Conservation (phyloP, 2,113 vertebrate species). For the Toxotes chatareus region DNA sequence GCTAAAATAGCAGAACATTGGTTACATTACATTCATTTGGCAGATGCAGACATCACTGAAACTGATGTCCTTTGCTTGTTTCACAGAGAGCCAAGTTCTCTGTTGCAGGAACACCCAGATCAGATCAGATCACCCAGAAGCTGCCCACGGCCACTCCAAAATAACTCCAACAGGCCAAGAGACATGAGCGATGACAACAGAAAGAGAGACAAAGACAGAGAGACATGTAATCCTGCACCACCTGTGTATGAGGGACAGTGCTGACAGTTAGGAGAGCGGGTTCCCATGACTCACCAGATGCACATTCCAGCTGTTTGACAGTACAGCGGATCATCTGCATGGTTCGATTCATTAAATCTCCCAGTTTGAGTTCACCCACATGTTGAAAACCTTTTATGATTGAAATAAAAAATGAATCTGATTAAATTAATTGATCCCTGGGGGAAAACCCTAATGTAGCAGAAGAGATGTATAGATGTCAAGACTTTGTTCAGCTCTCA, state of each 20-base stretch:
- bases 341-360: not conserved
- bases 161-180: no score
- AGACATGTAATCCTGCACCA: conserved; percentile 3
- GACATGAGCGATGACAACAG: not conserved
- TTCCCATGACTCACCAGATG: conserved; percentile 18
- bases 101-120: no score
- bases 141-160: no score
- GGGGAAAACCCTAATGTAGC: not conserved
- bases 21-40: no score
- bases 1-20: no score
- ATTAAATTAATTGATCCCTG: conserved; percentile 20
- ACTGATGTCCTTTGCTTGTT: no score
- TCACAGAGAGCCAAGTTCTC: no score
- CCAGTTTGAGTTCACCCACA: not conserved
- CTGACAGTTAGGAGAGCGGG: not conserved
- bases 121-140: no score
- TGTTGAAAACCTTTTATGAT: not conserved
- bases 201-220: not conserved
- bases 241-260: not conserved
- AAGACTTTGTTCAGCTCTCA: not conserved
- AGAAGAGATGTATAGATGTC: not conserved
- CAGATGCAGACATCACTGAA: no score
- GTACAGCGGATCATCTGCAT: not conserved
- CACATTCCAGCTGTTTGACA: conserved; percentile 24
- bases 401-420: not conserved